Evolutionary conservation across 1,140 invertebrate genomes (phyloP), one percentile per base, ranked within the genome.

Genomic region (Drosophila kepulauana): DNA sequence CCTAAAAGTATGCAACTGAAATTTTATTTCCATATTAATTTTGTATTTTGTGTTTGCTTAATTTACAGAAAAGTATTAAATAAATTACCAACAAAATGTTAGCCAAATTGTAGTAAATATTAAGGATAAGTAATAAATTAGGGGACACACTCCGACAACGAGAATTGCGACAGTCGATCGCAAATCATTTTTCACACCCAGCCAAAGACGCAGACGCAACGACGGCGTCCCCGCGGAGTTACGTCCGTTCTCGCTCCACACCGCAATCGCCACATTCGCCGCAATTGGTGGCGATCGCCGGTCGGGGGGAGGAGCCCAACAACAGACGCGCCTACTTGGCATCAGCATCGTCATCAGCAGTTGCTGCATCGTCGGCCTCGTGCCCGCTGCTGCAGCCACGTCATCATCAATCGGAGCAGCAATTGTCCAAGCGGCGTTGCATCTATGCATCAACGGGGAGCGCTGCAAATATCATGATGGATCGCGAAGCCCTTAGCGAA

Each of bases 401-500:
- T 8, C 69, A 79, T 54, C 85, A 89, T 58, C 86, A 89, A 45
- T 89, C 85, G 56, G 85, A 89, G 69, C 87, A 90, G 68, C 87
- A 91, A 63, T 66, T 90, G 70, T 80, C 65, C 59, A 91, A 91
- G 67, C 77, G 90, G 5, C 78, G 86, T 16, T 81, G 90, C 51
- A 90, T 91, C 81, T 91, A 91, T 91, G 90, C 90, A 57, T 91
- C 90, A 59, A 91, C 90, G 76, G 90, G 90, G 56, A 91, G 90
- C 61, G 90, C 90, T 58, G 90, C 91, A 38, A 92, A 91, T 57
- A 92, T 91, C 64, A 92, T 82, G 80, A 92, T 93, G 91, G 92
- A 93, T 81, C 92, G 91, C 69, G 92, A 93, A 80, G 97, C 96
- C 92, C 94, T 98, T 93, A 97, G 98, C 94, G 97, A 98, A 95